A percentile compares a stretch with the other conserved stretches of the same genome.
These are phyloP conservation scores for Mionectes macconnelli DNA, from an alignment of 2,113 vertebrate genomes.

Conservation along the genomic window DNA sequence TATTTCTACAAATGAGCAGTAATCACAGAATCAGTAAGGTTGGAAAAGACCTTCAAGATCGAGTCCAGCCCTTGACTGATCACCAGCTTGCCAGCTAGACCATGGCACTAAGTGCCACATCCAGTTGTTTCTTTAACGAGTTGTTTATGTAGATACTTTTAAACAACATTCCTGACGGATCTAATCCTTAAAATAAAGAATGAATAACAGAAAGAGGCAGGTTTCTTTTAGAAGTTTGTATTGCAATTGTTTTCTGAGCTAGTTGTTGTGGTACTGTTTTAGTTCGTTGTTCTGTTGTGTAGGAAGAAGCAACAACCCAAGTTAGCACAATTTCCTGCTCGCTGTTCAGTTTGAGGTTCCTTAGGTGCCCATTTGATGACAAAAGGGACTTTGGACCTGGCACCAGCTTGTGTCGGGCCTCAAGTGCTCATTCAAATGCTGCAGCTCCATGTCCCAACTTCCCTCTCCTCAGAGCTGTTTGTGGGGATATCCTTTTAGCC, in stretches of 20 bases:
- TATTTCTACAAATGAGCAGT: background rate
- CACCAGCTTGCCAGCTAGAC: background rate
- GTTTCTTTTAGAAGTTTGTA: background rate
- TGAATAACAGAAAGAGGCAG: fast-evolving
- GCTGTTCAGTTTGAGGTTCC: background rate
- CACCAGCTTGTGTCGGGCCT: background rate
- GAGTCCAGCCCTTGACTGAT: background rate
- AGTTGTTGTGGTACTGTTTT: background rate
- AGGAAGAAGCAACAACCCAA: background rate
- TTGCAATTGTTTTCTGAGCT: background rate
- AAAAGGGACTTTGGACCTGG: background rate
- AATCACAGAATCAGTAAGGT: background rate
- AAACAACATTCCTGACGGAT: background rate
- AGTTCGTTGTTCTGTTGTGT: background rate
- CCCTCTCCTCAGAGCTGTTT: background rate
- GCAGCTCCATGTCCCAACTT: background rate
- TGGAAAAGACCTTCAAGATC: background rate
- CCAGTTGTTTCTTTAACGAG: fast-evolving
- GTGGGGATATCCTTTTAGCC: background rate
- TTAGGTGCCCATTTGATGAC: background rate
- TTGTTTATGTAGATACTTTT: background rate
- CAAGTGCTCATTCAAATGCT: fast-evolving
- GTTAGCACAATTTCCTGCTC: background rate
- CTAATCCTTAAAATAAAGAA: background rate
- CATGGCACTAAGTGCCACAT: background rate